phyloP scores from a whole-genome alignment of 2,888 invertebrate species.

The Temnothorax rugatulus region DNA sequence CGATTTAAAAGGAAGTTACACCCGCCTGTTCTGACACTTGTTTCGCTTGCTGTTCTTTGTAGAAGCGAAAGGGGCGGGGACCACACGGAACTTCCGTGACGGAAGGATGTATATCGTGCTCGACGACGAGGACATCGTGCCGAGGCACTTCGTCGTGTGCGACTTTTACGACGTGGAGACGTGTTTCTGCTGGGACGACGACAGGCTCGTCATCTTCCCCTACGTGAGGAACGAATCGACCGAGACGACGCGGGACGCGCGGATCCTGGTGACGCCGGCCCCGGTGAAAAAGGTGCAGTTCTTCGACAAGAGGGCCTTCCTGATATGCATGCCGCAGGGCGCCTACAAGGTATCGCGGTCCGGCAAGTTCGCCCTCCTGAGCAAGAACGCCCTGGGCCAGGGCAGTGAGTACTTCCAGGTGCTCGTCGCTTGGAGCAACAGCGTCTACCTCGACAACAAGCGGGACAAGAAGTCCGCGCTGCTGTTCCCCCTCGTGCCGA shows the following conservation, averaged over 20 bases:
- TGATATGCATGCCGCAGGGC: constrained; percentile 79
- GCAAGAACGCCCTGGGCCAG: constrained; percentile 77
- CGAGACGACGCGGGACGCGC: neutral
- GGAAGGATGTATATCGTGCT: constrained; percentile 66
- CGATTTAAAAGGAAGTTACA: no score
- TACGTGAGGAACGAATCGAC: constrained; percentile 54
- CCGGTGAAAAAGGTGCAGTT: constrained; percentile 76
- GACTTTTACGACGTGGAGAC: constrained; percentile 78
- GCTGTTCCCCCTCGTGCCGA: constrained; percentile 65
- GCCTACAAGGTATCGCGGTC: constrained; percentile 78
- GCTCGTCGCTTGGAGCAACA: constrained; percentile 65
- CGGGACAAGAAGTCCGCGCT: constrained; percentile 66
- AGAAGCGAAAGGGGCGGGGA: no score
- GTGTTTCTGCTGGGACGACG: constrained; percentile 80
- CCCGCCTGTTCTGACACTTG: no score
- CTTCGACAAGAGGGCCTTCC: constrained; percentile 76
- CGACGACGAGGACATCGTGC: constrained; percentile 66
- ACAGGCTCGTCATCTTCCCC: constrained; percentile 75
- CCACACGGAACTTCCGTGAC: neutral
- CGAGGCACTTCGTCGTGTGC: constrained; percentile 76
- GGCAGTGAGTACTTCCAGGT: constrained; percentile 77
- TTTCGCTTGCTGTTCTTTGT: no score
- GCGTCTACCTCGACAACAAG: constrained; percentile 78
- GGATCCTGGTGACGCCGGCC: constrained; percentile 72
- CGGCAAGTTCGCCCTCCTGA: constrained; percentile 74